phyloP scores from a whole-genome alignment of 2,113 vertebrate genomes.

The Empidonax alnorum region DNA sequence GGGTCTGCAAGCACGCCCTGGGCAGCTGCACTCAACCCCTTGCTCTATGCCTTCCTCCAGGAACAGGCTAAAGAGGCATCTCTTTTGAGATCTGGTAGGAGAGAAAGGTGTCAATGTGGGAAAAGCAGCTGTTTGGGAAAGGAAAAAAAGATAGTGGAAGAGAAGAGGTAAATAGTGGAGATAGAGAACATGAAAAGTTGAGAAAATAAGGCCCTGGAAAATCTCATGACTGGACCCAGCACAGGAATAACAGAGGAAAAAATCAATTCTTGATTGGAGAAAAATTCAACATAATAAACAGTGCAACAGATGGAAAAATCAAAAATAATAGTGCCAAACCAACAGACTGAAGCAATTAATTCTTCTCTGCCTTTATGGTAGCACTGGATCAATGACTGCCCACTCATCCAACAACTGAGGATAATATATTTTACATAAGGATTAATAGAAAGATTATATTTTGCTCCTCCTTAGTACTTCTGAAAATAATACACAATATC shows the following conservation, averaged over 20 bases:
- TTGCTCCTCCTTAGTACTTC: background rate
- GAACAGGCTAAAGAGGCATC: background rate
- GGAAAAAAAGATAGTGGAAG: background rate
- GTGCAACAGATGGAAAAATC: background rate
- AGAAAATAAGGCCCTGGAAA: background rate
- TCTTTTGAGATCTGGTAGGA: background rate
- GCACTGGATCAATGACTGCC: background rate
- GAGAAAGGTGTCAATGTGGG: fast-evolving
- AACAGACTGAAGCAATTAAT: background rate
- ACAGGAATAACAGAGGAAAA: background rate
- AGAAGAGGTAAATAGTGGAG: background rate
- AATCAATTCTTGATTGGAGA: background rate
- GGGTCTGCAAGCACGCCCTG: background rate
- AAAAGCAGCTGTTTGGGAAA: background rate
- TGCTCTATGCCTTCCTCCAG: background rate
- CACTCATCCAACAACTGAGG: background rate
- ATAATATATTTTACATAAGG: background rate
- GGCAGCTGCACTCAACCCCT: background rate
- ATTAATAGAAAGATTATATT: background rate
- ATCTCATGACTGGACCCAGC: background rate
- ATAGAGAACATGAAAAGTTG: background rate
- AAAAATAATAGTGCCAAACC: background rate
- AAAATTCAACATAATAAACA: background rate
- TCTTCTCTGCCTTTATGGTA: background rate
- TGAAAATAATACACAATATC: background rate